Evolutionary conservation across 1,140 invertebrate species (phyloP), one percentile per base, ranked within the genome.

Genomic region (Acromyrmex echinatior): DNA sequence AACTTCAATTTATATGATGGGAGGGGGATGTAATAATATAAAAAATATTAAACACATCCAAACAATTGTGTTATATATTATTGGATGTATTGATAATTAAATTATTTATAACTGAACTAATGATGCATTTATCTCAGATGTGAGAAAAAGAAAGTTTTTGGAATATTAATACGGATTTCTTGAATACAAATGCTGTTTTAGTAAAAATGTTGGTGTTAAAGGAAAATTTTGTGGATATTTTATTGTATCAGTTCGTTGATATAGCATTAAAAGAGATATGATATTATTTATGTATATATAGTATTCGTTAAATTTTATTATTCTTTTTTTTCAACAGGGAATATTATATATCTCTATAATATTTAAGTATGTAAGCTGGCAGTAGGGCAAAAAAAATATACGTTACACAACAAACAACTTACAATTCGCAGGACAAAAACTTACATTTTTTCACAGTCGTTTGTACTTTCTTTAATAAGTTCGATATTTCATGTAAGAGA

Each of bases 401-500:
- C 18, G 25, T 84, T 39, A 31, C 56, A 49, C 25, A 76, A 84
- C 70, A 82, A 82, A 82, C 31, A 82, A 82, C 31, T 73, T 71
- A 70, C 78, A 56, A 81, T 56, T 81, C 18, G 39, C 39, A 84
- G 70, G 39, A 84, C 25, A 25, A 25, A 25, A 1, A 25, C 25
- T 25, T 84, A 62, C 31, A 49, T 82, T 39, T 31, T 21, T 74
- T 84, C 70, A 62, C 68, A 51, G 70, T 84, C 58, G 70, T 84
- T 84, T 84, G 80, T 84, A 84, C 80, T 84, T 84, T 84, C 80
- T 76, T 84, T 62, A 74, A 74, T 84, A 74, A 84, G 70, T 84
- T 84, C 56, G n/a, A 84, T 84, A 84, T 18, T 74, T 84, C 25
- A 39, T 35, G 39, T 49, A n/a, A 31, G 31, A 63, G 31, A 76